Evolutionary conservation across 2,888 invertebrate species (phyloP), one percentile per base, ranked within the genome.

Genomic region (Parnassius glacialis): DNA sequence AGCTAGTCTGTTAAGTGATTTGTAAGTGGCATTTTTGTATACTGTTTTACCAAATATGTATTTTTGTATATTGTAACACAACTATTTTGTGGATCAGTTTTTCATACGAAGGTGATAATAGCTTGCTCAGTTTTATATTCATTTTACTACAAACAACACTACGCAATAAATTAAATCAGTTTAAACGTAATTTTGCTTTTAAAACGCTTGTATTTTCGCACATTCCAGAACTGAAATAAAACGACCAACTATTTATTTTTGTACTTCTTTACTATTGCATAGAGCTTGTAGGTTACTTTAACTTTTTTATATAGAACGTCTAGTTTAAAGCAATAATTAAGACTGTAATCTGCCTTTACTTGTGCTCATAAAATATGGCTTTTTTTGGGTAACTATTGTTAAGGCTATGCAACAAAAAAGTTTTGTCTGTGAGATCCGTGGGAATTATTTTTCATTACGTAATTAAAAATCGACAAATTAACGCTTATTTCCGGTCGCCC

Each of bases 161-260:
- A 47, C 16, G 0, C 1, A 47, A 47, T 13, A 13, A 47, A 9
- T 13, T 47, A 47, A 47, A 13, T 13, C 52, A 47, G 42, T 50
- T 20, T 47, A 25, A 25, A 25, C 25, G 12, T 12, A 57, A 48
- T 48, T 58, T 47, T 57, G 43, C 48, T 57, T 42, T 12, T 16
- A 13, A 42, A 44, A 53, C 48, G 12, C 45, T 47, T 43, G 16
- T 50, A 43, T 25, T 52, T 58, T 54, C 11, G 41, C 55, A 64
- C 63, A 64, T 64, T 64, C 63, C 63, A 48, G 43, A 48, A 59
- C 34, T 34, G 16, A 56, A 52, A 53, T 25, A n/a, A 59, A 59
- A 68, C 68, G 73, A 72, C 74, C 71, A 75, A 70, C 11, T 61
- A 63, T 64, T 20, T 68, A 67, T 68, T 65, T 71, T 67, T 65